These are phyloP conservation scores for Cephus sareptanus DNA, from an alignment of 2,888 invertebrate genomes.

Conservation along the genomic window DNA sequence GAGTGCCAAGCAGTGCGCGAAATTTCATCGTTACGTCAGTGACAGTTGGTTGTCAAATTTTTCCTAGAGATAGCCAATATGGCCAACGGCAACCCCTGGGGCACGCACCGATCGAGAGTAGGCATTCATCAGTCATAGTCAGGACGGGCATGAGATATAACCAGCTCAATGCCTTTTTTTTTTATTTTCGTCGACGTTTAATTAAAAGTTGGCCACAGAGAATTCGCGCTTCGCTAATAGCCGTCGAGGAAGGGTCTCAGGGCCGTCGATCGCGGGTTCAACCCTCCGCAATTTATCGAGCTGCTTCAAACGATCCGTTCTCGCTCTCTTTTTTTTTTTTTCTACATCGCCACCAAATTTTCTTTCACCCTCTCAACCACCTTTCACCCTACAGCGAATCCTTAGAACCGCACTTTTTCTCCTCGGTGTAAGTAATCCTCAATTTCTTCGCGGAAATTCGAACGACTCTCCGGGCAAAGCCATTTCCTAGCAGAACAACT, in stretches of 20 bases:
- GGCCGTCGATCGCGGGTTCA: constrained; percentile 15
- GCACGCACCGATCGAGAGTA: constrained; percentile 20
- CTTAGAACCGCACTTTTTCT: no score
- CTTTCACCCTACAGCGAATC: no score
- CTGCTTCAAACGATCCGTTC: no score
- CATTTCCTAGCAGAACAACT: no score
- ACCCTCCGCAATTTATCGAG: background rate
- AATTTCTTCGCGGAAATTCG: no score
- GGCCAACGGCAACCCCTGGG: constrained; percentile 13
- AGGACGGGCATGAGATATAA: constrained; percentile 39
- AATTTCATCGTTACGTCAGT: no score
- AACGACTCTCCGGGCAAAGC: no score
- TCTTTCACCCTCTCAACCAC: no score
- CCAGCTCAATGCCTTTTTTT: constrained; percentile 35
- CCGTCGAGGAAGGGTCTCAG: constrained; percentile 17
- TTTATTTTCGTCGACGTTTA: constrained; percentile 52
- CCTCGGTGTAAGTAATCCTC: no score
- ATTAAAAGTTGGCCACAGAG: constrained; percentile 50
- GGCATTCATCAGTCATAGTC: constrained; percentile 37
- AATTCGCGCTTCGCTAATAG: constrained; percentile 24
- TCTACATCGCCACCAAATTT: no score
- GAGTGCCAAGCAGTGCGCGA: no score
- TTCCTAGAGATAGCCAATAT: background rate
- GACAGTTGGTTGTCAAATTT: background rate
- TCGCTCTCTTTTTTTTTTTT: no score